Percentiles rank a stretch among this genome's conserved stretches.
These are phyloP conservation scores for Drosophila buzzatii DNA, from an alignment of 2,888 invertebrate species.

Conservation along the genomic window DNA sequence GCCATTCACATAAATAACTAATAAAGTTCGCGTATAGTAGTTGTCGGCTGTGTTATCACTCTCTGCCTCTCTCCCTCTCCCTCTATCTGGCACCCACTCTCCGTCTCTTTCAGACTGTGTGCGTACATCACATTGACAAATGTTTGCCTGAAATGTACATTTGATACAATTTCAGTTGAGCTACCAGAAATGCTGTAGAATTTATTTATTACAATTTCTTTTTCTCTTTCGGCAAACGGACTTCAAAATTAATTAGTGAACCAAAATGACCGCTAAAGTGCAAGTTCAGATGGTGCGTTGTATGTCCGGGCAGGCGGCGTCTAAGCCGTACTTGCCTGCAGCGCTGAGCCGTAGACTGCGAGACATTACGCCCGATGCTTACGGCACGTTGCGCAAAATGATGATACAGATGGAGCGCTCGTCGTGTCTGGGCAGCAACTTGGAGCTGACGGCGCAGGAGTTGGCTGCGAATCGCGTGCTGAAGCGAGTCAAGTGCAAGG, in stretches of 20 bases:
- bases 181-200: neutral
- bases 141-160: constrained; percentile 1
- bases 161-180: neutral
- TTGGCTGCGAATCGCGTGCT: constrained; percentile 86
- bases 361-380: constrained; percentile 63
- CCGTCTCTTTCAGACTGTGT: neutral
- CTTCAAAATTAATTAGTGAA: neutral
- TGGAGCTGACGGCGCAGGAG: constrained; percentile 86
- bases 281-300: neutral
- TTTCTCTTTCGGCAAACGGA: neutral
- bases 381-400: constrained; percentile 83
- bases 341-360: constrained; percentile 42
- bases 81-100: neutral
- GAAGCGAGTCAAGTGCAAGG: constrained; percentile 87
- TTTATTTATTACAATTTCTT: neutral
- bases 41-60: constrained; percentile 11
- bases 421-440: constrained; percentile 86
- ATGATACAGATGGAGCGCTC: constrained; percentile 86
- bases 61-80: neutral
- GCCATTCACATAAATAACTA: constrained; percentile 70
- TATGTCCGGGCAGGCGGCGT: neutral
- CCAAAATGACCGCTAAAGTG: neutral
- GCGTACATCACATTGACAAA: constrained; percentile 30
- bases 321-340: constrained; percentile 6
- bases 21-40: constrained; percentile 60